These are phyloP conservation scores for Polymixis flavicincta DNA, from an alignment of 2,888 invertebrate genomes.

Conservation along the genomic window DNA sequence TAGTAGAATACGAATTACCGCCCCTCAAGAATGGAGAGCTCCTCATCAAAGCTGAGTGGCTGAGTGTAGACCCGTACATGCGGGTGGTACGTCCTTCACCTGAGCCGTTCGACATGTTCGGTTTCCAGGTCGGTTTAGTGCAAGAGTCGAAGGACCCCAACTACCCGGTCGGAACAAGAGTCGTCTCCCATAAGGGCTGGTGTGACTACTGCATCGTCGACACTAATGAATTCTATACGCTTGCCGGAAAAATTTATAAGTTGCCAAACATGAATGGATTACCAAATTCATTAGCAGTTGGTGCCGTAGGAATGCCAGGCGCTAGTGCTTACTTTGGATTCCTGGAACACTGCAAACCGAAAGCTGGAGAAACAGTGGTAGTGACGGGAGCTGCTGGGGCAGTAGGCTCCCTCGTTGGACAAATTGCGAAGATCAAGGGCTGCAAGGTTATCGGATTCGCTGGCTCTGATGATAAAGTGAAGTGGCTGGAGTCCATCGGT, in stretches of 20 bases:
- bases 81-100: slow-evolving; percentile 66
- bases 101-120: slow-evolving; percentile 75
- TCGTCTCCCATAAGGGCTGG: too few relatives aligned
- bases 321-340: slow-evolving; percentile 94
- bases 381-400: slow-evolving; percentile 94
- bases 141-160: slow-evolving; percentile 86
- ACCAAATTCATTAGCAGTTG: slow-evolving; percentile 90
- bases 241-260: slow-evolving; percentile 70
- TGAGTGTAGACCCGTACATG: slow-evolving; percentile 76
- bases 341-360: slow-evolving; percentile 92
- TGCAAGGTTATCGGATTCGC: slow-evolving; percentile 92
- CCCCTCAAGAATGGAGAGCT: too few relatives aligned
- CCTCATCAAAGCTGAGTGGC: slow-evolving; percentile 75
- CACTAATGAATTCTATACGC: slow-evolving; percentile 46
- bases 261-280: slow-evolving; percentile 90
- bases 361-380: slow-evolving; percentile 93
- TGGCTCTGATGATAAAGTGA: slow-evolving; percentile 82
- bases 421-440: slow-evolving; percentile 94
- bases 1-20: slow-evolving; percentile 91
- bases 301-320: slow-evolving; percentile 93
- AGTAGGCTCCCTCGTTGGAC: slow-evolving; percentile 94
- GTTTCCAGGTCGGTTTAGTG: slow-evolving; percentile 91
- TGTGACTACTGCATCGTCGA: slow-evolving; percentile 63
- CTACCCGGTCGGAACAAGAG: too few relatives aligned
- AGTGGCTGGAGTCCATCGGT: too few relatives aligned